Evolutionary conservation across 2,797 vertebrate species (phyloP).

Genomic region (Buceros bicornis): DNA sequence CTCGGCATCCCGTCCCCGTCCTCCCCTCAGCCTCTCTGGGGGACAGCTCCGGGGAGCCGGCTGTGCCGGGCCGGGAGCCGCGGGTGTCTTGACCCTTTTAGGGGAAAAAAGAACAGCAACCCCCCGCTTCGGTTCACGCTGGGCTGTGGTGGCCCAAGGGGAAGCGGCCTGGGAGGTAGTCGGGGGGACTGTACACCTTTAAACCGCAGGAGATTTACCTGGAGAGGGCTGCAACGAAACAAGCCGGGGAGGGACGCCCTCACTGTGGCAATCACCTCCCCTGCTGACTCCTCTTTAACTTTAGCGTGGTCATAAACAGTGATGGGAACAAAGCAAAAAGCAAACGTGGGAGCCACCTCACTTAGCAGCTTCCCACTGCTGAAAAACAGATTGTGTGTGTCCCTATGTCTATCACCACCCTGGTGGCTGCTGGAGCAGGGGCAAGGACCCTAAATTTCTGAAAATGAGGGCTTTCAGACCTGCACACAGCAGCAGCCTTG

Average conservation of each 20-base stretch:
- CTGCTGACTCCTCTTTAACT: neutral
- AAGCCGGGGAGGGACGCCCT: accelerated
- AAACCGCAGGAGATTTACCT: neutral
- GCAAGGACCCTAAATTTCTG: neutral
- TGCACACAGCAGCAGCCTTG: accelerated
- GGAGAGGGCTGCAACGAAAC: accelerated
- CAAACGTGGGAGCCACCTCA: neutral
- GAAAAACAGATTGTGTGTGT: accelerated
- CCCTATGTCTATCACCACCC: neutral
- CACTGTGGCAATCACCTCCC: neutral
- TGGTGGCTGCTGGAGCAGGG: neutral
- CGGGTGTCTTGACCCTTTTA: neutral
- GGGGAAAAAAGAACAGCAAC: neutral
- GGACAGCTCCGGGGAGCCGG: neutral
- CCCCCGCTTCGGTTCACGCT: neutral
- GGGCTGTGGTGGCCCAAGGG: accelerated
- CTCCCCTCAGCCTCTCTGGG: too few relatives aligned
- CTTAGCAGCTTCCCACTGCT: neutral
- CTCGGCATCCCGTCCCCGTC: too few relatives aligned
- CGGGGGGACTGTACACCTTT: accelerated
- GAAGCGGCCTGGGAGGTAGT: accelerated
- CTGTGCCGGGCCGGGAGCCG: neutral
- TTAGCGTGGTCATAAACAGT: accelerated
- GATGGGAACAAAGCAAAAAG: neutral
- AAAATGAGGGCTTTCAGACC: neutral